Evolutionary conservation across 1,140 invertebrate genomes (phyloP).

Genomic region (Nebria ingens): DNA sequence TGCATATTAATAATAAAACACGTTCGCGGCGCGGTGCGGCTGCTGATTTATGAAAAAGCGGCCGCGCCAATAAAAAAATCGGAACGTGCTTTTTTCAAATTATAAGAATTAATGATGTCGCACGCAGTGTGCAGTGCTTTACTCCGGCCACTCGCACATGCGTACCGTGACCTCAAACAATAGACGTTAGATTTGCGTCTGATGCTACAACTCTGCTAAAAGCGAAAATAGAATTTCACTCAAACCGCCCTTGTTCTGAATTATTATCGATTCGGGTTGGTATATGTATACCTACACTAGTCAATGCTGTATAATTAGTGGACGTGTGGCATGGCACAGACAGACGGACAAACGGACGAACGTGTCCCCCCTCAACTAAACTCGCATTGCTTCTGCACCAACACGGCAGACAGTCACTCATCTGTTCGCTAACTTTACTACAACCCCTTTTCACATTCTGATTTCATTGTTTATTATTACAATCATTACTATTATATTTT

Average conservation of each 20-base stretch:
- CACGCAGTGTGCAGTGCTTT: background rate
- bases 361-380: background rate
- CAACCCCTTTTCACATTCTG: too few species aligned
- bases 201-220: background rate
- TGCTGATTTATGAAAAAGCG: conserved; percentile 6
- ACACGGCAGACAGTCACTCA: too few species aligned
- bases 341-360: background rate
- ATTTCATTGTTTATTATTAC: too few species aligned
- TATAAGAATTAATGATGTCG: conserved; percentile 9
- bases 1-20: conserved; percentile 6
- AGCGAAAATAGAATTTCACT: conserved; percentile 1
- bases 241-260: conserved; percentile 9
- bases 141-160: background rate
- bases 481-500: too few species aligned
- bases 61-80: background rate
- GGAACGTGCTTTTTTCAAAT: conserved; percentile 2
- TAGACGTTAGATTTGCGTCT: conserved; percentile 5
- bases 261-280: conserved; percentile 3
- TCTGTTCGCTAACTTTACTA: too few species aligned
- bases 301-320: conserved; percentile 8
- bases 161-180: conserved; percentile 5
- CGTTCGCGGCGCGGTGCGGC: too few species aligned
- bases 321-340: background rate
- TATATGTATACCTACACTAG: too few species aligned
- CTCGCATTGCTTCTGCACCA: too few species aligned